phyloP scores from a whole-genome alignment of 2,888 invertebrate species.

The Ramazzottius varieornatus region DNA sequence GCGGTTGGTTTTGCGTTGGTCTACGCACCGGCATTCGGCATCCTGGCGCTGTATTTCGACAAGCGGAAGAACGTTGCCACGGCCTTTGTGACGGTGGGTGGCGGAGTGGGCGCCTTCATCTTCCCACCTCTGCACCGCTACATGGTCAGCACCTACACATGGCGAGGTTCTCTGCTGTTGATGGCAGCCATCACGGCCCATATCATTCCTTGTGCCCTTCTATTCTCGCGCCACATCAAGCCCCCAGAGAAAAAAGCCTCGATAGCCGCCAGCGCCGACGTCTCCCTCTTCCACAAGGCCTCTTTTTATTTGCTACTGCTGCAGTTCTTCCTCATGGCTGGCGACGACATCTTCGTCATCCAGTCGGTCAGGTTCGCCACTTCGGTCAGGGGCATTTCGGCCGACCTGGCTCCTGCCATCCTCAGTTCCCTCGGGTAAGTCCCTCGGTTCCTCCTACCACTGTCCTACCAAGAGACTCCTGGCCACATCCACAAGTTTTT shows the following conservation, averaged over 20 bases:
- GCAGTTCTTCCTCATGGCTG: not conserved
- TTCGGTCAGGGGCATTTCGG: not conserved
- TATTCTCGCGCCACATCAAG: not conserved
- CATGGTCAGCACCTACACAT: not conserved
- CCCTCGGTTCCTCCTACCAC: no score
- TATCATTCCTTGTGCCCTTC: not conserved
- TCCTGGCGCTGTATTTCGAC: slow-evolving; percentile 1
- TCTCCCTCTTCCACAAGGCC: not conserved
- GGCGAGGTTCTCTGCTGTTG: not conserved
- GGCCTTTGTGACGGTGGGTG: not conserved
- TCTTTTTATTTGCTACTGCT: not conserved
- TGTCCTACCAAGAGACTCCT: no score
- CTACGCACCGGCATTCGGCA: not conserved
- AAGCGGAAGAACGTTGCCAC: not conserved
- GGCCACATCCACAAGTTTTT: no score
- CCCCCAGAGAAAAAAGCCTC: not conserved
- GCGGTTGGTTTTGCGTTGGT: not conserved
- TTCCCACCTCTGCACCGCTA: not conserved
- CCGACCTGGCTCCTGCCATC: not conserved
- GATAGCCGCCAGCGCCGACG: not conserved
- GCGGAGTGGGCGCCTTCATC: not conserved
- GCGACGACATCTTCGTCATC: not conserved
- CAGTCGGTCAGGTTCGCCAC: not conserved
- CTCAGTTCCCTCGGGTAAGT: no score
- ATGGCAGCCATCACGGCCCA: not conserved